phyloP scores from a whole-genome alignment of 30 jellyfish, hydroid and myxozoan species.

The Aurelia coerulea region DNA sequence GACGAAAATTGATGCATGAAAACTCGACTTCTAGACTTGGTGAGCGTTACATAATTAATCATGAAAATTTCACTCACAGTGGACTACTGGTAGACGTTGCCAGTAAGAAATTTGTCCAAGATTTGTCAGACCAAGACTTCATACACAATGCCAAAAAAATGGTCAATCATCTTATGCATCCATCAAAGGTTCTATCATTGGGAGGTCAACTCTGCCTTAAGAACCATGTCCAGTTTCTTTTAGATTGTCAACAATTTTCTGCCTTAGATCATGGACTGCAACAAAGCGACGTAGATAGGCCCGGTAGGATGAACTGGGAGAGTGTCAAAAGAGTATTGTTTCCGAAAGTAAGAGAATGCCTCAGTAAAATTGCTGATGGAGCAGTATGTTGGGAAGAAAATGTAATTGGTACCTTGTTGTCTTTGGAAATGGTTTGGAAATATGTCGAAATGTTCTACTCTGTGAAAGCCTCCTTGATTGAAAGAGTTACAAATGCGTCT shows the following conservation, averaged over 20 bases:
- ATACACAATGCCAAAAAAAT: constrained; percentile 43
- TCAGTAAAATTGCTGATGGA: constrained; percentile 23
- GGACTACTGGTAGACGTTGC: not conserved
- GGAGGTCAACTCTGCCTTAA: constrained; percentile 33
- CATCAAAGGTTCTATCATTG: constrained; percentile 8
- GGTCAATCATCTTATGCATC: constrained; percentile 41
- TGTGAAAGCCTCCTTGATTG: not conserved
- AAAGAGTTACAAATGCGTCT: constrained; percentile 29
- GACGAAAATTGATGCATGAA: constrained; percentile 17
- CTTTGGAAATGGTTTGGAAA: constrained; percentile 17
- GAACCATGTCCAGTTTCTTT: too few relatives aligned
- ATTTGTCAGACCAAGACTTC: constrained; percentile 45
- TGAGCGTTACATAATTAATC: constrained; percentile 17
- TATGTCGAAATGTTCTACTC: constrained; percentile 43
- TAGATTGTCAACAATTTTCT: not conserved
- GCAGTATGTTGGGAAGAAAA: constrained; percentile 25
- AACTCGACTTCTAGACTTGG: constrained; percentile 25
- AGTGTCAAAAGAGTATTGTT: constrained; percentile 42
- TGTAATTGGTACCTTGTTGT: constrained; percentile 6
- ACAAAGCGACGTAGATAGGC: constrained; percentile 20
- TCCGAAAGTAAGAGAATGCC: constrained; percentile 30
- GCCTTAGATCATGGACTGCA: constrained; percentile 22
- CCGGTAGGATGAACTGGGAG: constrained; percentile 60
- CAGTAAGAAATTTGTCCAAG: not conserved
- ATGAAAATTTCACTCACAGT: constrained; percentile 20